Base-by-base conservation (phyloP, 2,113 vertebrate genomes). In the Onychostruthus taczanowskii region DNA sequence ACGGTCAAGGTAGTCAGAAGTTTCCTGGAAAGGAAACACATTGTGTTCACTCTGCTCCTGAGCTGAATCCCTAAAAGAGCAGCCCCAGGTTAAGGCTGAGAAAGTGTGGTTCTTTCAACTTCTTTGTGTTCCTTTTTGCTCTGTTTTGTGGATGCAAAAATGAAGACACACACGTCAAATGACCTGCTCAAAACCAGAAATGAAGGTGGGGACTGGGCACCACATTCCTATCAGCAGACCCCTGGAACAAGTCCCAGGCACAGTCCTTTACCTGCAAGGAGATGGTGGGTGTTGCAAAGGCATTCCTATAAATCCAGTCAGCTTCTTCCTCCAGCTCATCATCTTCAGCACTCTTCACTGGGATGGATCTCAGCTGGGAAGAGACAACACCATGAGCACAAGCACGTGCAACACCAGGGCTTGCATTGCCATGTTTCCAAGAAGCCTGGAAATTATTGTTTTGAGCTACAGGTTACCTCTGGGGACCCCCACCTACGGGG, bases 291-390 rank as follows among this genome's bases (percentile, higher is more conserved):
- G 99, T 99, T 8, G 99, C 99, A 97, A 99, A 99, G 2, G 99
- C 99, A 27, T 99, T 99, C 95, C 99, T 98, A 64, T 99, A 99
- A 97, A 99, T 99, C 99, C 99, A 99, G 93, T 99, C 99, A 28
- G 99, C 99, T 96, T 99, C 99, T n/a, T 99, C 99, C 92, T 99
- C 99, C 69, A 99, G 97, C 91, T 99, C 99, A 41, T 99, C 99
- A 79, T 99, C 99, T 96, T 99, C 99, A 84, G 99, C 99, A 15
- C 94, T 98, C 95, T 99, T 99, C 80, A 99, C 99, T 1, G 98
- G 98, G 75, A 99, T 99, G 64, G 98, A 97, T 63, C 99, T 97
- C 70, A 99, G 96, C 99, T 99, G 93, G 39, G 39, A 47, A 68
- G 62, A 93, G 72, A 75, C 49, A 84, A 49, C 21, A 35, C 39